These are phyloP conservation scores for Iselma pallidipennis DNA, from an alignment of 2,888 invertebrate genomes.

Conservation along the genomic window DNA sequence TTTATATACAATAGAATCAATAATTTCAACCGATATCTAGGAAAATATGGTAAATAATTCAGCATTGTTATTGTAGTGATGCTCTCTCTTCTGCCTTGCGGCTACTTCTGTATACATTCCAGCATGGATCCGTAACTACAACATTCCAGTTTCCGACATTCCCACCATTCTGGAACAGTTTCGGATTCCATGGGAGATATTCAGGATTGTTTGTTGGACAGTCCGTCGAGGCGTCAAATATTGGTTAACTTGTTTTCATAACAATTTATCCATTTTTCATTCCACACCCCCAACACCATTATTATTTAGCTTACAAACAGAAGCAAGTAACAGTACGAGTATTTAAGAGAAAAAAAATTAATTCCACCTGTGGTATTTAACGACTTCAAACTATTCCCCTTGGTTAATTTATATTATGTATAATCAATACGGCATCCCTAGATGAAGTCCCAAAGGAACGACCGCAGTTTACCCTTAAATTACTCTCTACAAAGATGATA, in stretches of 20 bases:
- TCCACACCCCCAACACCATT: background rate
- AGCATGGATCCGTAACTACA: constrained; percentile 27
- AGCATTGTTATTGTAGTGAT: constrained; percentile 3
- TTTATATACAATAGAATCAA: background rate
- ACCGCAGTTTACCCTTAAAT: constrained; percentile 31
- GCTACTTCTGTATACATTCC: constrained; percentile 30
- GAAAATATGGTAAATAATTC: background rate
- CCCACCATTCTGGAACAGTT: constrained; percentile 30
- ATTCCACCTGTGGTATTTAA: constrained; percentile 20
- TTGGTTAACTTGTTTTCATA: constrained; percentile 4
- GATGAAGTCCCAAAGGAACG: constrained; percentile 16
- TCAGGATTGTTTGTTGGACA: constrained; percentile 28
- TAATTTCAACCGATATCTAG: background rate
- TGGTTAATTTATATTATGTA: constrained; percentile 33
- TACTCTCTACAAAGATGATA: constrained; percentile 34
- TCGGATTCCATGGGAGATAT: constrained; percentile 30
- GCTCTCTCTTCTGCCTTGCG: constrained; percentile 6
- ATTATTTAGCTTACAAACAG: background rate
- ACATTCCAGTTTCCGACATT: constrained; percentile 31
- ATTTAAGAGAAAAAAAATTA: background rate
- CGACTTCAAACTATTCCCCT: constrained; percentile 28
- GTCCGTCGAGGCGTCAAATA: constrained; percentile 18
- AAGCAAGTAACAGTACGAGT: background rate
- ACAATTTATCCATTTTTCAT: background rate
- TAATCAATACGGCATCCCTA: constrained; percentile 37